phyloP scores from a whole-genome alignment of 2,113 vertebrate species.

The Catharus bicknelli region DNA sequence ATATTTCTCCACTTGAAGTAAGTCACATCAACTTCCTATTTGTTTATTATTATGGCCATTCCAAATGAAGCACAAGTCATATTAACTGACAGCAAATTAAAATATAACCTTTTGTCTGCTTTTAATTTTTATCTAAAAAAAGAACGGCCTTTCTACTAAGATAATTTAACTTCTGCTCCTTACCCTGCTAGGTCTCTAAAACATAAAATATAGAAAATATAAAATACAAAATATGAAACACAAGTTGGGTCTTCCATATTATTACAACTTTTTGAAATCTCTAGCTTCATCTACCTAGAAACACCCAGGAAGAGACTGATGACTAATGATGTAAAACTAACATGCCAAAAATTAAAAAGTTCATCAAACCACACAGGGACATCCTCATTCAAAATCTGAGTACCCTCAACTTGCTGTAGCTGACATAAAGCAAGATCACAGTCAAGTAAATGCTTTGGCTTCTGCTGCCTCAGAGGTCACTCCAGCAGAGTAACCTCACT shows the following conservation, averaged over 20 bases:
- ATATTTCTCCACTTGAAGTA: not conserved
- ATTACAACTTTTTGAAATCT: not conserved
- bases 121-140: not conserved
- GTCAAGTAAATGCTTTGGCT: not conserved
- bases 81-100: not conserved
- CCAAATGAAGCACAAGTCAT: not conserved
- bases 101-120: not conserved
- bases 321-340: not conserved
- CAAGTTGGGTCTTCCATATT: not conserved
- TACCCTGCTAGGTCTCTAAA: not conserved
- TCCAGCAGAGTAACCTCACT: not conserved
- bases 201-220: not conserved
- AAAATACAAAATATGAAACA: not conserved
- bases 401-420: not conserved
- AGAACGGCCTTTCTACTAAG: not conserved
- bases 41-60: not conserved
- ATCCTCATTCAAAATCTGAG: not conserved
- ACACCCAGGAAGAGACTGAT: not conserved
- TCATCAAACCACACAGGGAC: not conserved
- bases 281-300: not conserved
- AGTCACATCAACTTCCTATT: not conserved
- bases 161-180: not conserved
- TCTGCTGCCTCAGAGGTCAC: not conserved
- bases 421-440: not conserved
- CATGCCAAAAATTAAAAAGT: not conserved